Percentiles rank a stretch among this genome's conserved stretches.
These are phyloP conservation scores for Drosophila lowei DNA, from an alignment of 1,140 invertebrate genomes.

Conservation along the genomic window DNA sequence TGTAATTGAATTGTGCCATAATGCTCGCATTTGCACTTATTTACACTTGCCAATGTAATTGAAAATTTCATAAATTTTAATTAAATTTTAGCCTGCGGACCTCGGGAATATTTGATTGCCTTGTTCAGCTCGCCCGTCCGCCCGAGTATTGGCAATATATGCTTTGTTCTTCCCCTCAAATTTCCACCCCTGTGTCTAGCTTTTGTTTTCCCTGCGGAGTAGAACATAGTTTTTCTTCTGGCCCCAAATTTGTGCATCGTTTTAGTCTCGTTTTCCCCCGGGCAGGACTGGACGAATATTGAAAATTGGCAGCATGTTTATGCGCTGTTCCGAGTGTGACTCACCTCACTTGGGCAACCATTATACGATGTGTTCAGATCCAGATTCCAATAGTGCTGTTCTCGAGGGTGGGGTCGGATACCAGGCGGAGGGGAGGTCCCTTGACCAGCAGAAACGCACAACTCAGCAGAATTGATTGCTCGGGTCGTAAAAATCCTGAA, in stretches of 20 bases:
- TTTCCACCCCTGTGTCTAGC: conserved; percentile 15
- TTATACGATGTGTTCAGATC: conserved; percentile 65
- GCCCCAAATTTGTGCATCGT: too few relatives aligned
- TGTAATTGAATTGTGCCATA: conserved; percentile 69
- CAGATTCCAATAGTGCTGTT: conserved; percentile 44
- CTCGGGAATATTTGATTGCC: conserved; percentile 33
- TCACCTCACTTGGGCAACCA: conserved; percentile 70
- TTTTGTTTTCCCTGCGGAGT: conserved; percentile 19
- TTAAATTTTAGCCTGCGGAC: conserved; percentile 52
- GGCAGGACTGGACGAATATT: neutral
- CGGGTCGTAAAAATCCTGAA: conserved; percentile 56
- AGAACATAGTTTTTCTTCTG: neutral
- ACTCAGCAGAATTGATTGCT: conserved; percentile 64
- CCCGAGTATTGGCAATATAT: conserved; percentile 11
- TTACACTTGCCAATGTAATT: conserved; percentile 61
- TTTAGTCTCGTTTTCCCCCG: neutral
- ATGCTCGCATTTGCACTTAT: conserved; percentile 50
- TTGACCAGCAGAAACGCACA: conserved; percentile 26
- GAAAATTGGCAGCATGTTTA: conserved; percentile 2
- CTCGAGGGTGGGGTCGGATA: too few relatives aligned
- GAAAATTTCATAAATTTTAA: conserved; percentile 70
- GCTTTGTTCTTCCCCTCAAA: neutral
- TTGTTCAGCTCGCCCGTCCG: neutral
- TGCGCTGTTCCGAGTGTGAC: conserved; percentile 25
- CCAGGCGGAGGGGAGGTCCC: neutral